Percentiles rank a stretch among this genome's conserved stretches.
Evolutionary conservation across 2,797 vertebrate species (phyloP).

Genomic region (Micropoecilia bifurca): DNA sequence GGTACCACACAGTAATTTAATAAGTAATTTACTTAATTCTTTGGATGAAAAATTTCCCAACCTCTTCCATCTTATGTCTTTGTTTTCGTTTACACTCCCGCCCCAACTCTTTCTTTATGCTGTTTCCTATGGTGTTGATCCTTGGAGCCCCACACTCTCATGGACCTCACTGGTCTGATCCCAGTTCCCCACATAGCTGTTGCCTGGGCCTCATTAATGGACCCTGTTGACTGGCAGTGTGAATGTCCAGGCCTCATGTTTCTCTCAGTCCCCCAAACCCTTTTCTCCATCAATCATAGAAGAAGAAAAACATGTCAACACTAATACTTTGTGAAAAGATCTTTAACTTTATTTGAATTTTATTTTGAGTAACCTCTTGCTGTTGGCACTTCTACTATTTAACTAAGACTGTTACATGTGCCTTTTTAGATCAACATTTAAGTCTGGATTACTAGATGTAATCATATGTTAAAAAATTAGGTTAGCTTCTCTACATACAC

Average conservation of each 20-base stretch:
- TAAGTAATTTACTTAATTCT: constrained; percentile 42
- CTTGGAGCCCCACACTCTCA: constrained; percentile 48
- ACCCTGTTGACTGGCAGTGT: constrained; percentile 67
- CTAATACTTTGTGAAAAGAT: constrained; percentile 66
- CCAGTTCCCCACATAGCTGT: constrained; percentile 62
- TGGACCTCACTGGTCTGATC: constrained; percentile 58
- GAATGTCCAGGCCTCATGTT: constrained; percentile 75
- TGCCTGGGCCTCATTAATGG: constrained; percentile 73
- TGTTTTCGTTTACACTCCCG: constrained; percentile 53
- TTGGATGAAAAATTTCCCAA: constrained; percentile 30
- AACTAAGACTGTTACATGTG: background rate
- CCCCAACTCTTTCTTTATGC: constrained; percentile 52
- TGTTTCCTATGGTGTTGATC: constrained; percentile 57
- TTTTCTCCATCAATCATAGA: constrained; percentile 76
- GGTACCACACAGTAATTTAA: constrained; percentile 39
- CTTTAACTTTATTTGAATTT: constrained; percentile 44
- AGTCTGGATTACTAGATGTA: background rate
- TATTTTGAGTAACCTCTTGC: constrained; percentile 33
- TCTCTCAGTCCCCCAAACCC: constrained; percentile 62
- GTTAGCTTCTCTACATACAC: background rate
- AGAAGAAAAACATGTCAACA: constrained; percentile 79
- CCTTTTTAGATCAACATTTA: background rate
- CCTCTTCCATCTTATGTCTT: constrained; percentile 52
- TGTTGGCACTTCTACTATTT: constrained; percentile 39
- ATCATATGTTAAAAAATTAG: background rate